Evolutionary conservation across 2,113 vertebrate species (phyloP), one percentile per base, ranked within the genome.

Genomic region (Misgurnus mizolepis): DNA sequence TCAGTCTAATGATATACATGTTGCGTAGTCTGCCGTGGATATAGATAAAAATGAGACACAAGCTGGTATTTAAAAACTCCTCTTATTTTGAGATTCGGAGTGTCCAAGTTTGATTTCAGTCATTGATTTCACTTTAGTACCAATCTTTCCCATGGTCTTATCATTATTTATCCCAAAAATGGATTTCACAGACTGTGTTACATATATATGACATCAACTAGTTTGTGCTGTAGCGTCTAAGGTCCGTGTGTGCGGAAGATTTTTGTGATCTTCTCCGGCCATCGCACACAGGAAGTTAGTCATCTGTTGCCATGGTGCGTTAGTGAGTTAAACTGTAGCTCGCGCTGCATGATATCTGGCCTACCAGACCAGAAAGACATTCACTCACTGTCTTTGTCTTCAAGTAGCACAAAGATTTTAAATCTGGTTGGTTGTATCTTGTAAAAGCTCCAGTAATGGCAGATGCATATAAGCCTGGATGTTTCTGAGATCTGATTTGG

Each of bases 281-380:
- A 5, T 61, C 74, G 61, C 40, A 76, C 71, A 73, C 80, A 76
- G 73, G 53, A 81, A 74, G 72, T 64, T 76, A 76, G 73, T 81
- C 71, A 81, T 81, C 80, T 81, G 69, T 76, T 81, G 80, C 72
- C 66, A 53, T 81, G 80, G 47, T 81, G 72, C 65, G 76, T 67
- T 56, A 67, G 65, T 34, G 65, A 62, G 72, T 68, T 66, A 18
- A 62, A 76, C 60, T 50, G 60, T 43, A 62, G 43, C 8, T 15
- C 73, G 34, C 22, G 45, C 73, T 49, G 60, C 60, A 49, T 76
- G 56, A 11, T 11, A 66, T 76, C 53, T 68, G 72, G 62, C 10
- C 45, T 43, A 55, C 40, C 43, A 73, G 49, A 56, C 68, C 60
- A 72, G 7, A 55, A 34, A 55, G 68, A 56, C 61, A 56, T 47